phyloP scores from a whole-genome alignment of 1,140 invertebrate species.

The Pogonus chalceus region DNA sequence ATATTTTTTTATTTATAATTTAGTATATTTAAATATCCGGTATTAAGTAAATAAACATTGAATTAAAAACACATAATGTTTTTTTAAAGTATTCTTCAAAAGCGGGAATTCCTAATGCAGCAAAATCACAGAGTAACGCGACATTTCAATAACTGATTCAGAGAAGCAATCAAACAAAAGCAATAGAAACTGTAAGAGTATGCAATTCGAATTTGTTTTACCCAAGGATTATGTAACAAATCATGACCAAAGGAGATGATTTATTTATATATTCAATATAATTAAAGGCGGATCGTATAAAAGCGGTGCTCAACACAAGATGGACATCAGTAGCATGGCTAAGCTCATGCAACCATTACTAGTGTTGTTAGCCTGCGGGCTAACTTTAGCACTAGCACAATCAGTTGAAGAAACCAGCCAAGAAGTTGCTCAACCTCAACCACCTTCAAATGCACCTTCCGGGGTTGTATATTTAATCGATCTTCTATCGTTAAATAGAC shows the following conservation, averaged over 20 bases:
- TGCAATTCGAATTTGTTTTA: constrained; percentile 5
- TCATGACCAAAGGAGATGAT: neutral
- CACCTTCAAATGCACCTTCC: neutral
- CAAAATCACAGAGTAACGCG: too few species aligned
- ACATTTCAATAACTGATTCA: too few species aligned
- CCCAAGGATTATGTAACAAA: neutral
- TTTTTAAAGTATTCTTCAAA: too few species aligned
- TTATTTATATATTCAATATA: neutral
- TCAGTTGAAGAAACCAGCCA: neutral
- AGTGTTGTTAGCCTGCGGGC: neutral
- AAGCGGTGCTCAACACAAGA: neutral
- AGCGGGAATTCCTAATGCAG: too few species aligned
- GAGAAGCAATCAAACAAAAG: too few species aligned
- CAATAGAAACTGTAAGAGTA: too few species aligned
- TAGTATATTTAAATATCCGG: too few species aligned
- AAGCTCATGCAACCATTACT: neutral
- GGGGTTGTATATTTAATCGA: neutral
- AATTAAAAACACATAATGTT: too few species aligned
- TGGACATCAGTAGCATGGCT: neutral
- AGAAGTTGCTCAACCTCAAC: too few species aligned
- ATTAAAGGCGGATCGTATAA: neutral
- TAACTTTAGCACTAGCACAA: neutral
- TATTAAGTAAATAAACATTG: too few species aligned
- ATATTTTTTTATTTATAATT: too few species aligned
- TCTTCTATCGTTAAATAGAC: neutral